These are phyloP conservation scores for Varanus komodoensis DNA, from an alignment of 2,113 vertebrate genomes.

Conservation along the genomic window DNA sequence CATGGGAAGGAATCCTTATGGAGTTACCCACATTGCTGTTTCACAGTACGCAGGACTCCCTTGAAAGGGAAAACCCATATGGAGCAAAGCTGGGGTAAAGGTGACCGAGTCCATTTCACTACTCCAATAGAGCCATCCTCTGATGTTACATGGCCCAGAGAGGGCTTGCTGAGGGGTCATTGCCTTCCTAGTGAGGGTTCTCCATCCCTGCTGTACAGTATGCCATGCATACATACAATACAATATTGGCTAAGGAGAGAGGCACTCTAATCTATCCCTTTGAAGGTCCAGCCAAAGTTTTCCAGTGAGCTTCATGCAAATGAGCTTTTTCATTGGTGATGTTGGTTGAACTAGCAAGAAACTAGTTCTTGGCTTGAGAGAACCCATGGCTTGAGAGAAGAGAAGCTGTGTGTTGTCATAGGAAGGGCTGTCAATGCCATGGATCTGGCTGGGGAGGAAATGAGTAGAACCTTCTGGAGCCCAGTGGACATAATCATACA, in stretches of 20 bases:
- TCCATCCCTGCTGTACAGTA: background rate
- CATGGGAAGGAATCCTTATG: too few species aligned
- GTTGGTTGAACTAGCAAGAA: rapidly evolving
- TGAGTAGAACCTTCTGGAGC: background rate
- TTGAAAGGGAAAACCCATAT: too few species aligned
- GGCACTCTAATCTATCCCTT: background rate
- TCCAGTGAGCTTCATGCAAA: background rate
- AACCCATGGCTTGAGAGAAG: rapidly evolving
- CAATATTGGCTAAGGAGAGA: background rate
- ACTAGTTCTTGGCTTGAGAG: too few species aligned
- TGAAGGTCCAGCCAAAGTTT: background rate
- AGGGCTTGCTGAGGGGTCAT: too few species aligned
- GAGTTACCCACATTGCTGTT: too few species aligned
- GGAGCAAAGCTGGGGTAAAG: too few species aligned
- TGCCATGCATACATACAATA: background rate
- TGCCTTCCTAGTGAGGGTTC: too few species aligned
- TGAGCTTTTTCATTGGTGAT: background rate
- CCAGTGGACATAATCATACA: background rate
- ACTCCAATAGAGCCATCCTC: too few species aligned
- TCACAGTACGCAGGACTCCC: too few species aligned
- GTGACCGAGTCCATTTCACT: too few species aligned
- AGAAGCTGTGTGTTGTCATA: background rate
- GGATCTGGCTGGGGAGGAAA: background rate
- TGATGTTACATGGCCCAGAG: too few species aligned
- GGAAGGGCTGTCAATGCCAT: background rate